Evolutionary conservation across 1,140 invertebrate genomes (phyloP).

Genomic region (Monomorium pharaonis): DNA sequence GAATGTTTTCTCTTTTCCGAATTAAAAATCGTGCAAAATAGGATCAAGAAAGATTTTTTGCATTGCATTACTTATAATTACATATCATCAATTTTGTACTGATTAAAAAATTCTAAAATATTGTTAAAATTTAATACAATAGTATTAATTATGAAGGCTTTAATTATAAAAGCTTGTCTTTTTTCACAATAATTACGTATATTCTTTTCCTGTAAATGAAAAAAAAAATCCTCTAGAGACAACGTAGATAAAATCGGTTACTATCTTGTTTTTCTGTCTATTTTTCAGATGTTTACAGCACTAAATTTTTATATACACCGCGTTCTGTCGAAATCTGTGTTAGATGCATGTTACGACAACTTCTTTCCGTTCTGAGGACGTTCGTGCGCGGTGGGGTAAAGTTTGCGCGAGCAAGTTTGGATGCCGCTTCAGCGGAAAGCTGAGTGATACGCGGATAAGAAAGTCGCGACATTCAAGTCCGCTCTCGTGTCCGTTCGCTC

Average conservation of each 20-base stretch:
- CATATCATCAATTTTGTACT: background rate
- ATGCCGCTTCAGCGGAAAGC: slow-evolving; percentile 9
- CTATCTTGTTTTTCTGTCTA: background rate
- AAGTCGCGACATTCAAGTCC: slow-evolving; percentile 16
- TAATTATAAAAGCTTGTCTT: background rate
- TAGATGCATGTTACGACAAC: background rate
- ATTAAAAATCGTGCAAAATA: background rate
- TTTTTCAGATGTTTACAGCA: slow-evolving; percentile 6
- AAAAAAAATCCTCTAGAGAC: background rate
- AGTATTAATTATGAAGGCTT: background rate
- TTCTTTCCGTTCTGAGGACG: background rate
- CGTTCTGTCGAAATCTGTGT: slow-evolving; percentile 12
- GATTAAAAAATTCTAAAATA: background rate
- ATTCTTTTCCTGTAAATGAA: background rate
- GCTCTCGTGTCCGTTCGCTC: slow-evolving; percentile 24
- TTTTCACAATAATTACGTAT: background rate
- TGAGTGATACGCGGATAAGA: slow-evolving; percentile 42
- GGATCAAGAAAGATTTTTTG: background rate
- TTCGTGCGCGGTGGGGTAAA: background rate
- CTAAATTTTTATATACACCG: slow-evolving; percentile 44
- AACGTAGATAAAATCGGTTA: background rate
- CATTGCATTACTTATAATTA: background rate
- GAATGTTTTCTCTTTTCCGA: too few species aligned
- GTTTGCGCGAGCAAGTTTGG: slow-evolving; percentile 28
- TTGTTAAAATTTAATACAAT: background rate